Base-by-base conservation (phyloP, 2,797 vertebrate genomes). In the Peromyscus nudipes region DNA sequence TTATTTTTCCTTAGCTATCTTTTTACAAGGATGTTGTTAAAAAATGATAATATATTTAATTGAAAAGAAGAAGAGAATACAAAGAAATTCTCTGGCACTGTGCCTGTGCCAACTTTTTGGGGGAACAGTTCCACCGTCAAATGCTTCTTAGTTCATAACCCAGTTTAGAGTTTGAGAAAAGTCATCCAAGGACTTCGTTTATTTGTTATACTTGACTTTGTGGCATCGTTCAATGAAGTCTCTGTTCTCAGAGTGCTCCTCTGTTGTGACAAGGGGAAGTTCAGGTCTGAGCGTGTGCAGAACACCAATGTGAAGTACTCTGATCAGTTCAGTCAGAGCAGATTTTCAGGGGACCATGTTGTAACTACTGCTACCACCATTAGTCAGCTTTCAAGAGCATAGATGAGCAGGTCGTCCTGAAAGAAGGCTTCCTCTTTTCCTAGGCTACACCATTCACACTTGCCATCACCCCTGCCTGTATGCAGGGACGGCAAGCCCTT, bases 101-200 rank as follows among this genome's bases (percentile, higher is more conserved):
- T 95, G 13, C 64, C 21, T 0, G 6, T 62, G 82, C 62, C 34
- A 62, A 1, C 69, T 92, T 62, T 23, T 62, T 62, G 25, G 6
- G 80, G 57, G 37, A 62, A 21, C 40, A 40, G 1, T 57, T 82
- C 23, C 65, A 60, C 5, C 12, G 4, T 92, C 67, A 25, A 34
- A 27, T 71, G 31, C 31, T 91, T 57, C 92, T 88, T 75, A 31
- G 62, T 84, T 96, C 52, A 55, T 86, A 4, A 13, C 2, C 65
- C 16, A 52, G 37, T 86, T 73, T 88, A 73, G 62, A 80, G n/a
- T 96, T 96, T 92, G 55, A 75, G 60, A 89, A 79, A 67, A 89
- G 79, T 92, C 84, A 82, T 81, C 16, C 52, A 91, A 93, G 21
- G 67, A 76, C 52, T 81, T n/a, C 67, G 9, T 79, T 49, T 40